Evolutionary conservation across 2,113 vertebrate species (phyloP).

Genomic region (Erinaceus europaeus): DNA sequence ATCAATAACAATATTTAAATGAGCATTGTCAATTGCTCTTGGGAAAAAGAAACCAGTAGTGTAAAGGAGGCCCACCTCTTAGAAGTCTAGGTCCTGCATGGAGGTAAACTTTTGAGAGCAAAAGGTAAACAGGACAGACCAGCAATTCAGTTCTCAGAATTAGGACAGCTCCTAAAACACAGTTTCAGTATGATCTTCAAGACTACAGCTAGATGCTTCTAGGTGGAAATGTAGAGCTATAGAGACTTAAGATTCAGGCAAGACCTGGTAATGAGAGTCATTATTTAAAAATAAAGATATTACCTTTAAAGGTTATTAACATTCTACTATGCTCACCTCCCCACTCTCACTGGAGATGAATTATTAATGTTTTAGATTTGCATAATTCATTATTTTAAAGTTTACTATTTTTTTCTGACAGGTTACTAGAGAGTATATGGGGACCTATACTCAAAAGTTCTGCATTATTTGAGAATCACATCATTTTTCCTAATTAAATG

Average conservation of each 20-base stretch:
- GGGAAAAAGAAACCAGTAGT: not conserved
- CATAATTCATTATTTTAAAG: conserved; percentile 42
- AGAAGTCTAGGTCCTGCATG: not conserved
- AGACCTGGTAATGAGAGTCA: not conserved
- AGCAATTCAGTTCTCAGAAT: not conserved
- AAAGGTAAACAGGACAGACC: not conserved
- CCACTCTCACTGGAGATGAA: conserved; percentile 38
- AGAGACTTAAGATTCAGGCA: not conserved
- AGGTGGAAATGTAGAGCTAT: not conserved
- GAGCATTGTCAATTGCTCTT: not conserved
- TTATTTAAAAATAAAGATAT: conserved; percentile 10
- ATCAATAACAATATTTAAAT: too few species aligned
- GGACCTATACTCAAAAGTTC: conserved; percentile 4
- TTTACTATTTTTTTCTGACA: conserved; percentile 7
- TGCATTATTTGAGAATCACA: not conserved
- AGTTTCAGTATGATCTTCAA: not conserved
- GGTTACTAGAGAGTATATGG: conserved; percentile 17
- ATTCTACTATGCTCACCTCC: conserved; percentile 42
- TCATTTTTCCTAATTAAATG: not conserved
- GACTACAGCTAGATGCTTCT: not conserved
- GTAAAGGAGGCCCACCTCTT: not conserved
- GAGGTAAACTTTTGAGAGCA: not conserved
- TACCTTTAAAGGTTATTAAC: conserved; percentile 50
- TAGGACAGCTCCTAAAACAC: not conserved
- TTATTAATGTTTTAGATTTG: conserved; percentile 51